A percentile compares a stretch with the other conserved stretches of the same genome.
Conservation (phyloP, 2,797 vertebrate species). For the Remorina albescens region DNA sequence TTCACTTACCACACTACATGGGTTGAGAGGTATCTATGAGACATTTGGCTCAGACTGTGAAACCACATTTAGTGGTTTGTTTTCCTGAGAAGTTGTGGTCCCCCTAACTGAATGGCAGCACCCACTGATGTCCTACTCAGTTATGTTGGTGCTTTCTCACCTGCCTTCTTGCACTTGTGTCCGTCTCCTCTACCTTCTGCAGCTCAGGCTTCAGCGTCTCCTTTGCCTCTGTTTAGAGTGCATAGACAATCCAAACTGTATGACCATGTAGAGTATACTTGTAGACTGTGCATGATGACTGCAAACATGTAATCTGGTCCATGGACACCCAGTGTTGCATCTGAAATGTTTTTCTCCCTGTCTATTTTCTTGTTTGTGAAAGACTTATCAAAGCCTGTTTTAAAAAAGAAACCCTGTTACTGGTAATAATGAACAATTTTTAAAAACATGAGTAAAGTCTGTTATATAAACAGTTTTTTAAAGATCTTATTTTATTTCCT, state of each 20-base stretch:
- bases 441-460: slow-evolving; percentile 1
- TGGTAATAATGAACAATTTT: neutral
- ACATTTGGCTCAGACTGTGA: no score
- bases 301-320: neutral
- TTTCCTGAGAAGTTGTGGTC: no score
- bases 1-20: no score
- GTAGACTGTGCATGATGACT: neutral
- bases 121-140: no score
- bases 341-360: neutral
- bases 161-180: no score
- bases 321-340: neutral
- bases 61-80: no score
- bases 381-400: neutral
- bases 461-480: slow-evolving; percentile 2
- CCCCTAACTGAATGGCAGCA: no score
- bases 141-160: no score
- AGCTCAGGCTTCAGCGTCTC: no score
- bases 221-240: no score
- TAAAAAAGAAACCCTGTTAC: neutral
- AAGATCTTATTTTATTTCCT: slow-evolving; percentile 31
- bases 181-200: no score
- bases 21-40: no score
- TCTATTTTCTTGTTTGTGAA: neutral
- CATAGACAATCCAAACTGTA: neutral
- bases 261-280: neutral